Base-by-base conservation (phyloP, 2,113 vertebrate genomes). In the Nyctibius bracteatus region DNA sequence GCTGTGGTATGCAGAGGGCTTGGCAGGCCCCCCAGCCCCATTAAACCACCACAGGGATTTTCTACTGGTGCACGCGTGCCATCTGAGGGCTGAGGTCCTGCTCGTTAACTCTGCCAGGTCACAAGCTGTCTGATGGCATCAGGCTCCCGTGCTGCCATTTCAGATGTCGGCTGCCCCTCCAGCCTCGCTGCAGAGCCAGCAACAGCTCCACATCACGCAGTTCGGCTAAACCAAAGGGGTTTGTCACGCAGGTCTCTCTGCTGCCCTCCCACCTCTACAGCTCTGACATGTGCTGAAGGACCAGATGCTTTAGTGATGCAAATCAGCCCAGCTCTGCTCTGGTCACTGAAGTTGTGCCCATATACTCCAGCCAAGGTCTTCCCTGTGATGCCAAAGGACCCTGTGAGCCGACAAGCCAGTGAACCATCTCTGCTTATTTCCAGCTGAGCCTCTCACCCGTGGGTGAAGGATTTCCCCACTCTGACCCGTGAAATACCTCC, bases 21-120 rank as follows among this genome's bases (percentile, higher is more conserved):
- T 71, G 43, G 88, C 52, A 91, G 52, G 14, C 10, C 19, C 55
- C 23, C 30, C 1, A 2, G 22, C 27, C 23, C 43, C 61, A 17
- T 27, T 67, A 59, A 79, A 63, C 62, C 57, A 72, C 62, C 25
- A 6, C 0, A 15, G 39, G 44, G 33, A 66, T 77, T 72, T 94
- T 86, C 31, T 28, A 1, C 71, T 8, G 52, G 23, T 85, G 66
- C 28, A 39, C 27, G 58, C 2, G 0, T 52, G 73, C 62, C 39
- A 28, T 22, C 37, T 0, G 0, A 68, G 58, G 35, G 28, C 71
- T 72, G 51, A 1, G 0, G 71, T 51, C 28, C 39, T 67, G 71
- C 62, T 54, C 65, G 66, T 37, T 62, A 55, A 17, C 58, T 59
- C 67, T 39, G 75, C 75, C 90, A 75, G 62, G 46, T 67, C 80